Conservation (phyloP, 2,113 vertebrate species). For the Romanogobio albipinnatus region DNA sequence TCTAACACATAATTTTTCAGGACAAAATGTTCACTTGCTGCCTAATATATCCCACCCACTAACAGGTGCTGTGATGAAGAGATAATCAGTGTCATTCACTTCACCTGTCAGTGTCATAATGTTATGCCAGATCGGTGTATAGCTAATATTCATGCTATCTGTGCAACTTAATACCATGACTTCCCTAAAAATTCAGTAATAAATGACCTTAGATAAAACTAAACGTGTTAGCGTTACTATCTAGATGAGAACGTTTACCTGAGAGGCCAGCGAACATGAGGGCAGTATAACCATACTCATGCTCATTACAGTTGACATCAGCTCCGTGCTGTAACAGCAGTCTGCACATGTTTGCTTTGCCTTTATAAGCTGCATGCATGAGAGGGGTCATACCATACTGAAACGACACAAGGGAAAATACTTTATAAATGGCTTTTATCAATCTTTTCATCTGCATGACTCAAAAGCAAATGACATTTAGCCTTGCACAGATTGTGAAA, state of each 20-base stretch:
- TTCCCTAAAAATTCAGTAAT: too few species aligned
- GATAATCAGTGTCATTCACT: too few species aligned
- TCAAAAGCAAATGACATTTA: constrained; percentile 12
- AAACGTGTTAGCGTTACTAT: neutral
- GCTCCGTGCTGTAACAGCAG: constrained; percentile 92
- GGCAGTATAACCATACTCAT: constrained; percentile 95
- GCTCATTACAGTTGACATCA: constrained; percentile 93
- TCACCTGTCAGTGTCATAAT: too few species aligned
- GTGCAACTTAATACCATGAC: too few species aligned
- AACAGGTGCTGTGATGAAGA: too few species aligned
- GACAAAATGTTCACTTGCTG: too few species aligned
- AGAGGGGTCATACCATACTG: constrained; percentile 98
- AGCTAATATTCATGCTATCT: too few species aligned
- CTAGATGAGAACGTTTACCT: constrained; percentile 61
- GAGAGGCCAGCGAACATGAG: constrained; percentile 98
- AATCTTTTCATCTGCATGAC: neutral
- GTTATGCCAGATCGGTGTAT: too few species aligned
- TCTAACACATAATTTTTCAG: too few species aligned
- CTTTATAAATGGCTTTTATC: neutral
- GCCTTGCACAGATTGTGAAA: constrained; percentile 62
- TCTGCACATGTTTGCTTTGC: constrained; percentile 92
- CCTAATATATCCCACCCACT: too few species aligned
- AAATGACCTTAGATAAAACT: neutral
- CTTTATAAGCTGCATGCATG: constrained; percentile 97
- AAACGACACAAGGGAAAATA: neutral